A percentile compares a stretch with the other conserved stretches of the same genome.
Conservation (phyloP, 2,888 invertebrate species). For the Trachelus iudaicus region DNA sequence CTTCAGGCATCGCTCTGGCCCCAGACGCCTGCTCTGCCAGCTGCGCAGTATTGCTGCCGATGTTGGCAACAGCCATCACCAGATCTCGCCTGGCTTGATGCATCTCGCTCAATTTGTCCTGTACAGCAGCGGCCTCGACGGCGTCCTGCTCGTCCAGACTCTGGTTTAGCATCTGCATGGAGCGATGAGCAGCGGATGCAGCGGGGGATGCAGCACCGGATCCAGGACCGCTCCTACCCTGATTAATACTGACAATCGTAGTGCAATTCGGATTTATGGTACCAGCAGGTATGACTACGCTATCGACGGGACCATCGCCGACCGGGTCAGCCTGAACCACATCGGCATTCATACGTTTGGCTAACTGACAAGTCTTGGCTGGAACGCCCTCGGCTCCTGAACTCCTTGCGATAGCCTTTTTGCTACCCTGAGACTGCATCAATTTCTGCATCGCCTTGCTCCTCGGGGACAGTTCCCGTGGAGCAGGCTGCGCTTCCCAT, state of each 20-base stretch:
- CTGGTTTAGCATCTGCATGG: constrained; percentile 45
- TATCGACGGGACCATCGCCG: constrained; percentile 42
- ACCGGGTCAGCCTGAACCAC: constrained; percentile 47
- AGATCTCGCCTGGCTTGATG: constrained; percentile 57
- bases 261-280: constrained; percentile 39
- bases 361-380: constrained; percentile 40
- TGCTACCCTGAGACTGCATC: neutral
- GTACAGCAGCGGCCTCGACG: constrained; percentile 40
- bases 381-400: constrained; percentile 17
- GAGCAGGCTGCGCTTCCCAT: constrained; percentile 3
- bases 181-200: constrained; percentile 33
- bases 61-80: constrained; percentile 51
- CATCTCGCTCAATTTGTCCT: constrained; percentile 44
- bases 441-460: neutral
- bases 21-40: constrained; percentile 3
- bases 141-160: constrained; percentile 49
- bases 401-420: neutral
- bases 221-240: neutral
- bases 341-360: constrained; percentile 48
- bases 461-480: constrained; percentile 3
- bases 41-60: constrained; percentile 43
- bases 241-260: constrained; percentile 46
- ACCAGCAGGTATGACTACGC: constrained; percentile 52
- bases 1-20: neutral
- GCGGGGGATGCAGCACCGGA: neutral